phyloP scores from a whole-genome alignment of 2,797 vertebrate species.

The Phoeniculus purpureus region DNA sequence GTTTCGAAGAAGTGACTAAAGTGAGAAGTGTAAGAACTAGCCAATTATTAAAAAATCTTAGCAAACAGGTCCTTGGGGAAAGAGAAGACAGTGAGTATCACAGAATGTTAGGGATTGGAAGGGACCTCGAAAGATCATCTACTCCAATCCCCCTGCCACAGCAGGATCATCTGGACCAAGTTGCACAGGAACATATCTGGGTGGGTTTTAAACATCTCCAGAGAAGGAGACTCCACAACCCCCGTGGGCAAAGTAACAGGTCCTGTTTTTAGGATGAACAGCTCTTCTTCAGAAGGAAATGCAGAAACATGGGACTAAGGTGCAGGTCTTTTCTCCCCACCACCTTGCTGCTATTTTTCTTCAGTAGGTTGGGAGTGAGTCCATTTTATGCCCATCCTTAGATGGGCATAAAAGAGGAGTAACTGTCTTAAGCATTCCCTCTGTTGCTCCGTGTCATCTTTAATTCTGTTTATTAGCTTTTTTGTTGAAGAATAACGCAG shows the following conservation, averaged over 20 bases:
- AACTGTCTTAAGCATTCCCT: not conserved
- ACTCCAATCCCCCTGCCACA: too few species aligned
- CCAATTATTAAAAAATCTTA: not conserved
- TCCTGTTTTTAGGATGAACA: not conserved
- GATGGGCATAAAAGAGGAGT: not conserved
- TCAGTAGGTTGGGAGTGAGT: not conserved
- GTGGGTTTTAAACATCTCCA: too few species aligned
- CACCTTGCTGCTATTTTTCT: fast-evolving
- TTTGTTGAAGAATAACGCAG: not conserved
- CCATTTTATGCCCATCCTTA: not conserved
- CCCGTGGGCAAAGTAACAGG: not conserved
- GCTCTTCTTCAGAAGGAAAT: not conserved
- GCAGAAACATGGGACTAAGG: not conserved
- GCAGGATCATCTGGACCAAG: too few species aligned
- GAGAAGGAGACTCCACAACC: not conserved
- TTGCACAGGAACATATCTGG: too few species aligned
- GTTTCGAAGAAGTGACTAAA: not conserved
- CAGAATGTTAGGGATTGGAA: too few species aligned
- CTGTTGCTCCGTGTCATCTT: not conserved
- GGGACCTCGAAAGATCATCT: too few species aligned
- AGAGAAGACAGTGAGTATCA: not conserved
- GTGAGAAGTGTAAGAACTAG: not conserved
- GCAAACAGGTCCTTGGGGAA: not conserved
- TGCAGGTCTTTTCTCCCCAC: not conserved
- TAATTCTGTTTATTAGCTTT: not conserved